phyloP scores from a whole-genome alignment of 2,888 invertebrate species.

The Thecocarcelia acutangulata region DNA sequence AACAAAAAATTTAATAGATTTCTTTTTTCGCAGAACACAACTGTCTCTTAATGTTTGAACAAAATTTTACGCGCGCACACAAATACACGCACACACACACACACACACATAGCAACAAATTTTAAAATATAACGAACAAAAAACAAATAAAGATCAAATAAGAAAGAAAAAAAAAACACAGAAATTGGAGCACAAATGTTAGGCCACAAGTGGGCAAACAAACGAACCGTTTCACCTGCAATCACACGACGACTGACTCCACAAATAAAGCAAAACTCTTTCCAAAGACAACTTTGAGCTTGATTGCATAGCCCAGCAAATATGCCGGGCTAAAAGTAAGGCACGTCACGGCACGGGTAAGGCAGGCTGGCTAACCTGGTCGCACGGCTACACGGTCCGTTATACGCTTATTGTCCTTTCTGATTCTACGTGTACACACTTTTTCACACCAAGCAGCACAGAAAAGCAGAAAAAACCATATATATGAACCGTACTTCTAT shows the following conservation, averaged over 20 bases:
- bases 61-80: conserved; percentile 14
- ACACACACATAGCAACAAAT: too few species aligned
- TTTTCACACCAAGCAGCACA: not conserved
- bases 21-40: conserved; percentile 41
- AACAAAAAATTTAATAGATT: conserved; percentile 17
- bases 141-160: conserved; percentile 42
- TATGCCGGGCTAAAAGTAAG: conserved; percentile 32
- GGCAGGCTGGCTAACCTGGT: conserved; percentile 44
- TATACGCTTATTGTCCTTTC: conserved; percentile 61
- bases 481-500: conserved; percentile 28
- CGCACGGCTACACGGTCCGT: conserved; percentile 44
- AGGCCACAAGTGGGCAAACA: conserved; percentile 68
- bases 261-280: conserved; percentile 55
- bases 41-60: conserved; percentile 47
- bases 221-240: conserved; percentile 70
- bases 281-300: conserved; percentile 53
- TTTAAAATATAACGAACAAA: conserved; percentile 38
- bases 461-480: not conserved
- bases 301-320: conserved; percentile 51
- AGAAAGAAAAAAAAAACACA: conserved; percentile 23
- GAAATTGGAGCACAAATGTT: conserved; percentile 59
- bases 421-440: conserved; percentile 51
- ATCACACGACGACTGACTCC: conserved; percentile 67
- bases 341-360: conserved; percentile 57
- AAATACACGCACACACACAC: conserved; percentile 28